Evolutionary conservation across 2,888 invertebrate genomes (phyloP).

Genomic region (Fragum fragum): DNA sequence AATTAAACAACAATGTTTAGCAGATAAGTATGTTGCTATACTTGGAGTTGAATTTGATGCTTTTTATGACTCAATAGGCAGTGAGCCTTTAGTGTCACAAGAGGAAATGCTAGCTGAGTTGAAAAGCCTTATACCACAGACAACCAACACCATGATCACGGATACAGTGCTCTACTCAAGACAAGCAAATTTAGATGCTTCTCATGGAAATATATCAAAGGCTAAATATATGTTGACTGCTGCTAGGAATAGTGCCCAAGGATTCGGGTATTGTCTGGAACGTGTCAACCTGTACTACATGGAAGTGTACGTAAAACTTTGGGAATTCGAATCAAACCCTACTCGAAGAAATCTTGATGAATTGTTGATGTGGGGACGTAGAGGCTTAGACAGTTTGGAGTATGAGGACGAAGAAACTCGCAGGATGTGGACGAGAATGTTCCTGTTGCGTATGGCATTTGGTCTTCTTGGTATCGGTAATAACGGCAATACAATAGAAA

Average conservation of each 20-base stretch:
- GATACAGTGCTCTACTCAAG: conserved; percentile 55
- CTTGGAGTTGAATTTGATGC: conserved; percentile 38
- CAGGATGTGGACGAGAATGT: no score
- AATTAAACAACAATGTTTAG: conserved; percentile 33
- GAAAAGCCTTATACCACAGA: conserved; percentile 26
- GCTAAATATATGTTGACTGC: conserved; percentile 41
- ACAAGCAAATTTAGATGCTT: conserved; percentile 57
- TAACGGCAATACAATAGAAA: neutral
- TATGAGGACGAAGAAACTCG: no score
- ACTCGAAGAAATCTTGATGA: no score
- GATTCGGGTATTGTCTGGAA: conserved; percentile 68
- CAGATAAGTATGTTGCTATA: conserved; percentile 50
- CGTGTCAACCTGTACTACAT: conserved; percentile 65
- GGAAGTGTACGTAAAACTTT: conserved; percentile 63
- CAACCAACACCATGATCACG: conserved; percentile 55
- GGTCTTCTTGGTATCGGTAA: no score
- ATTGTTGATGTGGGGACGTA: no score
- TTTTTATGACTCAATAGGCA: conserved; percentile 4
- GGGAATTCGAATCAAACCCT: conserved; percentile 65
- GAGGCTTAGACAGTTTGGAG: no score
- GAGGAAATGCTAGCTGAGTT: conserved; percentile 57
- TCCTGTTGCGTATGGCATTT: no score
- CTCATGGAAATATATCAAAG: conserved; percentile 45
- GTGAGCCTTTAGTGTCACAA: conserved; percentile 46
- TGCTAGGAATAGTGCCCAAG: neutral